A percentile compares a stretch with the other conserved stretches of the same genome.
Evolutionary conservation across 2,113 vertebrate species (phyloP).

Genomic region (Upupa epops): DNA sequence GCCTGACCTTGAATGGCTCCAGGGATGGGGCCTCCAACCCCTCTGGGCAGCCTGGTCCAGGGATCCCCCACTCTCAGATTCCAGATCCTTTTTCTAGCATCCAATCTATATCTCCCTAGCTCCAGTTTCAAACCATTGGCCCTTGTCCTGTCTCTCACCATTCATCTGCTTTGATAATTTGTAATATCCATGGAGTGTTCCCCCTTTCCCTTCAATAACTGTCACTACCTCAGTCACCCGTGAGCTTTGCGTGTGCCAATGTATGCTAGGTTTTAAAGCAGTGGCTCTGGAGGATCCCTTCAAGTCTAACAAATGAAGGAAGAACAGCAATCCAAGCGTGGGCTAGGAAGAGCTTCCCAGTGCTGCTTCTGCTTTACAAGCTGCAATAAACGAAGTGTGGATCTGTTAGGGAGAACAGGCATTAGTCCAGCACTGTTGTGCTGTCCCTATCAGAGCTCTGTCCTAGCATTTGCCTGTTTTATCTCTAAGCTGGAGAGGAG

Average conservation of each 20-base stretch:
- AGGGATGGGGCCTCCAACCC: no score
- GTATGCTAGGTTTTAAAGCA: neutral
- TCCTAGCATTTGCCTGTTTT: neutral
- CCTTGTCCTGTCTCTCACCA: no score
- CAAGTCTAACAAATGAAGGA: constrained; percentile 55
- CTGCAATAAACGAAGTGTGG: neutral
- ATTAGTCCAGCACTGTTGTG: neutral
- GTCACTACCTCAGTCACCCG: constrained; percentile 41
- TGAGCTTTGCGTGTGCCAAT: neutral
- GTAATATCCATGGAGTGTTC: no score
- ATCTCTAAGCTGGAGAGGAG: neutral
- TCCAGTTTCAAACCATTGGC: no score
- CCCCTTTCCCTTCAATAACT: neutral
- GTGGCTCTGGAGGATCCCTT: constrained; percentile 47
- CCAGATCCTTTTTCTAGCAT: no score
- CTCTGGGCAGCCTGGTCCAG: no score
- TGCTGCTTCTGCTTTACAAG: neutral
- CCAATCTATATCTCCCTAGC: no score
- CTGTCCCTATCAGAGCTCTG: neutral
- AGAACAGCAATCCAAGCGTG: constrained; percentile 31
- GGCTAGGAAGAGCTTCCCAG: constrained; percentile 15
- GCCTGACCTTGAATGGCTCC: no score
- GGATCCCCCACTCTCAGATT: no score
- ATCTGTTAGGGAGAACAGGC: neutral
- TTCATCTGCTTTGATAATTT: no score